Evolutionary conservation across 2,888 invertebrate genomes (phyloP).

Genomic region (Spodoptera littoralis): DNA sequence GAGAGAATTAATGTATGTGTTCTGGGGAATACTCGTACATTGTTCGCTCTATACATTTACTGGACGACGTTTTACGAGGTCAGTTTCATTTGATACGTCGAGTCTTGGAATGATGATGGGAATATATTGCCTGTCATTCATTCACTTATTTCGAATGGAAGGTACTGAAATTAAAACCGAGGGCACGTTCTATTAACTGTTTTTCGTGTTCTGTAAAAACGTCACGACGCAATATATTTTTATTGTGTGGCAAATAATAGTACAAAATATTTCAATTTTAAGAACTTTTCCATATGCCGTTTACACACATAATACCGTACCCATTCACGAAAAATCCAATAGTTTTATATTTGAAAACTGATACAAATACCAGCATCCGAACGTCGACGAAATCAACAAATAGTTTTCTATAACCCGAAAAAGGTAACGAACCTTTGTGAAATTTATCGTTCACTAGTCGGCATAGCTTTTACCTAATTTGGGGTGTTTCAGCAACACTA

Average conservation of each 20-base stretch:
- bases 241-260: background rate
- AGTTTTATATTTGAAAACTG: slow-evolving; percentile 3
- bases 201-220: too few species aligned
- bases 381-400: slow-evolving; percentile 1
- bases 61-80: slow-evolving; percentile 40
- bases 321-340: slow-evolving; percentile 15
- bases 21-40: slow-evolving; percentile 39
- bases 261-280: slow-evolving; percentile 9
- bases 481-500: slow-evolving; percentile 60
- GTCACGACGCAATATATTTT: too few species aligned
- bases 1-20: slow-evolving; percentile 50
- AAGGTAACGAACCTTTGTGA: slow-evolving; percentile 12
- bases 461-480: slow-evolving; percentile 50
- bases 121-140: too few species aligned
- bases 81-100: slow-evolving; percentile 32
- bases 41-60: slow-evolving; percentile 41
- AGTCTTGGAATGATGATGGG: slow-evolving; percentile 32
- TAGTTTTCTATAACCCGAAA: slow-evolving; percentile 11
- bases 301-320: slow-evolving; percentile 1
- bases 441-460: slow-evolving; percentile 19
- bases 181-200: too few species aligned
- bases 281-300: slow-evolving; percentile 2
- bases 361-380: background rate
- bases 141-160: background rate
- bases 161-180: background rate